phyloP scores from a whole-genome alignment of 2,113 vertebrate genomes.

The Ranitomeya imitator region DNA sequence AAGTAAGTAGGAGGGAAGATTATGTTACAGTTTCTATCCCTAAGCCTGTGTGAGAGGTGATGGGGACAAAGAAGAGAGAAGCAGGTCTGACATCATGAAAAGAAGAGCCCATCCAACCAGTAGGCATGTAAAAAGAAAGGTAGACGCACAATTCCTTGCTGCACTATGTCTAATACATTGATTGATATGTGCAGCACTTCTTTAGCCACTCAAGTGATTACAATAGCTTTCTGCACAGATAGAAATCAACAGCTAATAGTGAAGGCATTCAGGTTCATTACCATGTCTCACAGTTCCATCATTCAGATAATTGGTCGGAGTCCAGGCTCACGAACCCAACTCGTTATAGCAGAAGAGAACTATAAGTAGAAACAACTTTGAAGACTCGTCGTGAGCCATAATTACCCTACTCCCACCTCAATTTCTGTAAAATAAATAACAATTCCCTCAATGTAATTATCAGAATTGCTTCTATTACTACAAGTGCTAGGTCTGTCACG shows the following conservation, averaged over 20 bases:
- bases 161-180: too few species aligned
- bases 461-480: neutral
- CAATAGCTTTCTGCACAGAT: too few species aligned
- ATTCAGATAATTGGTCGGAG: neutral
- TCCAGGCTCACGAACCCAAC: neutral
- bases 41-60: neutral
- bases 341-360: neutral
- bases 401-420: neutral
- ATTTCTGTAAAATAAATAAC: neutral
- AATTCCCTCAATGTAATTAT: neutral
- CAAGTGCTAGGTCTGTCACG: neutral
- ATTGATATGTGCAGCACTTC: too few species aligned
- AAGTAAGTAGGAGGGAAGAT: neutral
- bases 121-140: too few species aligned
- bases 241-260: too few species aligned
- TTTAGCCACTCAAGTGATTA: too few species aligned
- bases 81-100: too few species aligned
- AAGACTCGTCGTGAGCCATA: neutral
- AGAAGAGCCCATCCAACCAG: too few species aligned
- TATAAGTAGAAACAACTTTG: neutral
- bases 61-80: too few species aligned
- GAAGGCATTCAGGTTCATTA: too few species aligned
- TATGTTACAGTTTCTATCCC: neutral
- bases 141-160: too few species aligned
- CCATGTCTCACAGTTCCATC: too few species aligned